A percentile compares a stretch with the other conserved stretches of the same genome.
Conservation (phyloP, 2,113 vertebrate genomes). For the Chaetops frenatus region DNA sequence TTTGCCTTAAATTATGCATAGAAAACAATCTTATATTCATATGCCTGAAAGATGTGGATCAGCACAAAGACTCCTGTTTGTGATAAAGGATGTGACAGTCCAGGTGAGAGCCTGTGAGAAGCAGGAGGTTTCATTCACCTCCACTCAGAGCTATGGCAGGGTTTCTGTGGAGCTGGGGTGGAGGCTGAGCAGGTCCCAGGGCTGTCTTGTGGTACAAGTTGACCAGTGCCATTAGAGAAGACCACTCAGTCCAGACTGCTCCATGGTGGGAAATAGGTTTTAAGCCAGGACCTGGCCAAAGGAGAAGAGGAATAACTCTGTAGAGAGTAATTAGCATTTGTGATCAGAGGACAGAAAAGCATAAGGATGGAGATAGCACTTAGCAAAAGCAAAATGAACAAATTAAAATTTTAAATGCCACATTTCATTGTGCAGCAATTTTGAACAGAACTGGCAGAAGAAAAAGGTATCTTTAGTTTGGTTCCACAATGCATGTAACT, state of each 20-base stretch:
- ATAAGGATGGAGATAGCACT: not conserved
- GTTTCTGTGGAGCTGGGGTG: not conserved
- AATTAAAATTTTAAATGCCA: not conserved
- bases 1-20: not conserved
- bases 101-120: not conserved
- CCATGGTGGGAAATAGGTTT: not conserved
- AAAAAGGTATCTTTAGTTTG: not conserved
- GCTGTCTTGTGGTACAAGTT: not conserved
- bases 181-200: not conserved
- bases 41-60: not conserved
- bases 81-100: not conserved
- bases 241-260: not conserved
- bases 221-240: not conserved
- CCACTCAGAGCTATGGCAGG: not conserved
- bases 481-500: not conserved
- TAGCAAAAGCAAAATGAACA: not conserved
- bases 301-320: not conserved
- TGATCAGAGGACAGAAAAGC: not conserved
- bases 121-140: not conserved
- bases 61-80: not conserved
- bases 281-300: not conserved
- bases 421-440: rapidly evolving
- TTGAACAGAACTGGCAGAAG: not conserved
- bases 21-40: not conserved
- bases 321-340: not conserved